A percentile compares a stretch with the other conserved stretches of the same genome.
Conservation (phyloP, 2,113 vertebrate genomes). For the Emydocephalus ijimae region DNA sequence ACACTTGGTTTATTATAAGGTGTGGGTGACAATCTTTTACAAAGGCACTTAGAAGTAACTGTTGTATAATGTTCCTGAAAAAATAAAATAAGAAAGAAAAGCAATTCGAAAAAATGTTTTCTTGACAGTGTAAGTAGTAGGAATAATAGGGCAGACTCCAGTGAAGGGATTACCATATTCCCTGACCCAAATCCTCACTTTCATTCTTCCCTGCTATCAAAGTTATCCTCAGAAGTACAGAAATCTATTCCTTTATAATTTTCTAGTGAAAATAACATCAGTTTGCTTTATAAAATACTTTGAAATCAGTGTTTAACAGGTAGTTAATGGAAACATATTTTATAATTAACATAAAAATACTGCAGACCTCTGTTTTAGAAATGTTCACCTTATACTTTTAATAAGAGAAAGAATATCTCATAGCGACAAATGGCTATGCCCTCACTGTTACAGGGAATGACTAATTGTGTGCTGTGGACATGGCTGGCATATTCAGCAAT, state of each 20-base stretch:
- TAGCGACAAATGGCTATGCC: neutral
- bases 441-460: neutral
- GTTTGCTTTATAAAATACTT: neutral
- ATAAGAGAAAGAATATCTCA: neutral
- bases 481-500: neutral
- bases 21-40: constrained; percentile 63
- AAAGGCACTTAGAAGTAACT: constrained; percentile 74
- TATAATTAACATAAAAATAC: neutral
- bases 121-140: constrained; percentile 68
- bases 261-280: neutral
- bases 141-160: constrained; percentile 63
- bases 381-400: neutral
- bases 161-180: constrained; percentile 59
- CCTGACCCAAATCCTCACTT: constrained; percentile 49
- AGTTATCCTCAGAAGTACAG: constrained; percentile 25
- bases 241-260: neutral
- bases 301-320: neutral
- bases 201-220: constrained; percentile 6
- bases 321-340: neutral
- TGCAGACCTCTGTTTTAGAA: neutral
- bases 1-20: constrained; percentile 69
- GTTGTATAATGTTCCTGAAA: constrained; percentile 60
- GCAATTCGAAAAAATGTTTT: constrained; percentile 69
- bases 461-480: neutral
- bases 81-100: constrained; percentile 54